phyloP scores from a whole-genome alignment of 2,888 invertebrate genomes.

The Drosophila tanythrix region DNA sequence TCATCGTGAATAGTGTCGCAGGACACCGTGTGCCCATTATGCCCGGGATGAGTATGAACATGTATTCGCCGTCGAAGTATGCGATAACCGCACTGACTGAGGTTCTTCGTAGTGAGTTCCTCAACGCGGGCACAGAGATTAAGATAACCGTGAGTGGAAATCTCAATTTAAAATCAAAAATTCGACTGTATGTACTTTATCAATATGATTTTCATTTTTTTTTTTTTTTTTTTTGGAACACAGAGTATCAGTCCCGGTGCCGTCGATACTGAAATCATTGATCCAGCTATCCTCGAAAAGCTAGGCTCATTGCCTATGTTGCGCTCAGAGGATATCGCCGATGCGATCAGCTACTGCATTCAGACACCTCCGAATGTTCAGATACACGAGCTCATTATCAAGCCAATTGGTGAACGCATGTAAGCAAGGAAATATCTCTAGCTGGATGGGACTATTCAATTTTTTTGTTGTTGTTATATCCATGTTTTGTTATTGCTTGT shows the following conservation, averaged over 20 bases:
- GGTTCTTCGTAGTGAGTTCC: slow-evolving; percentile 83
- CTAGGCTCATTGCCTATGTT: slow-evolving; percentile 33
- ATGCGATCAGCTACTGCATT: slow-evolving; percentile 77
- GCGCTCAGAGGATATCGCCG: slow-evolving; percentile 73
- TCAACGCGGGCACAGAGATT: slow-evolving; percentile 62
- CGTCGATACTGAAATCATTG: slow-evolving; percentile 76
- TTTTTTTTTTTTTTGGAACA: too few relatives aligned
- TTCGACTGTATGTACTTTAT: background rate
- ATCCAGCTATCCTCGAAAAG: rapidly evolving
- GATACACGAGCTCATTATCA: slow-evolving; percentile 77
- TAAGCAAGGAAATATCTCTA: background rate
- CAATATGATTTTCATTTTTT: background rate
- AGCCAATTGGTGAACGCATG: slow-evolving; percentile 70
- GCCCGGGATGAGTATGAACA: slow-evolving; percentile 60
- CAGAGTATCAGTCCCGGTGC: slow-evolving; percentile 82
- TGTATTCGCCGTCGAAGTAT: slow-evolving; percentile 83
- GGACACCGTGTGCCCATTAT: slow-evolving; percentile 83
- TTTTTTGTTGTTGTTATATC: background rate
- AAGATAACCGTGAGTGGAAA: slow-evolving; percentile 75
- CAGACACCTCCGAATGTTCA: slow-evolving; percentile 79
- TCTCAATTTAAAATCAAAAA: background rate
- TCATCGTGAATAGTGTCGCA: slow-evolving; percentile 85
- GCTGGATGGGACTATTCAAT: background rate
- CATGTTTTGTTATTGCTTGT: background rate
- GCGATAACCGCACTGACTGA: slow-evolving; percentile 84